A percentile compares a stretch with the other conserved stretches of the same genome.
Evolutionary conservation across 2,113 vertebrate genomes (phyloP).

Genomic region (Guaruba guarouba): DNA sequence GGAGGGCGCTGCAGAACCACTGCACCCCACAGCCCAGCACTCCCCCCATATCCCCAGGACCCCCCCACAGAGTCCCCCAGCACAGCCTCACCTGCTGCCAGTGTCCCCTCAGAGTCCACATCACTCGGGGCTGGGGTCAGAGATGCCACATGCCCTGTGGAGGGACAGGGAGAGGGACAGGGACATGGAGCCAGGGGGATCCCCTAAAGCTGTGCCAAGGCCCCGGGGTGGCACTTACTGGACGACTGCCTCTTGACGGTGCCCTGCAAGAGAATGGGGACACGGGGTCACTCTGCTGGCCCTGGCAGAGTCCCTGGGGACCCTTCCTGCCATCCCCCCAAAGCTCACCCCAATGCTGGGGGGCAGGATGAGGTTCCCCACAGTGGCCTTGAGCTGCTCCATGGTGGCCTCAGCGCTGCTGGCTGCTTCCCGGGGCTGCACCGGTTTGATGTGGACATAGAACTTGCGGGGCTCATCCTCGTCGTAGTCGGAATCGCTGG

Average conservation of each 20-base stretch:
- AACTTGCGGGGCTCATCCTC: constrained; percentile 93
- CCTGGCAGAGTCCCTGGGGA: fast-evolving
- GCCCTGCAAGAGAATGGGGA: constrained; percentile 67
- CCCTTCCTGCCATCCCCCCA: neutral
- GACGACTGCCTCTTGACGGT: constrained; percentile 78
- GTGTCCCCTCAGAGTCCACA: neutral
- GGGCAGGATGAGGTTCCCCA: constrained; percentile 86
- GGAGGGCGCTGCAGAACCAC: too few species aligned
- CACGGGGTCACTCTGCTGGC: neutral
- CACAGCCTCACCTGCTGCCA: neutral
- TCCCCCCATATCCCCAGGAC: neutral
- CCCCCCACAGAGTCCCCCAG: neutral
- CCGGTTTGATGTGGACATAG: constrained; percentile 88
- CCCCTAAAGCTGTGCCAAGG: fast-evolving
- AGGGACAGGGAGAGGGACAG: neutral
- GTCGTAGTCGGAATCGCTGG: constrained; percentile 92
- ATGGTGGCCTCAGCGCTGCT: constrained; percentile 75
- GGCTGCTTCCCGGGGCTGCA: constrained; percentile 62
- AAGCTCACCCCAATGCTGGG: constrained; percentile 74
- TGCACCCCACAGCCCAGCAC: neutral
- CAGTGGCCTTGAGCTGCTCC: constrained; percentile 88
- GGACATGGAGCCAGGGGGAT: neutral
- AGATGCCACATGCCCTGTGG: neutral
- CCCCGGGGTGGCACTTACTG: neutral
- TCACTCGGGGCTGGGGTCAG: neutral